These are phyloP conservation scores for Spea bombifrons DNA, from an alignment of 2,113 vertebrate genomes.

Conservation along the genomic window DNA sequence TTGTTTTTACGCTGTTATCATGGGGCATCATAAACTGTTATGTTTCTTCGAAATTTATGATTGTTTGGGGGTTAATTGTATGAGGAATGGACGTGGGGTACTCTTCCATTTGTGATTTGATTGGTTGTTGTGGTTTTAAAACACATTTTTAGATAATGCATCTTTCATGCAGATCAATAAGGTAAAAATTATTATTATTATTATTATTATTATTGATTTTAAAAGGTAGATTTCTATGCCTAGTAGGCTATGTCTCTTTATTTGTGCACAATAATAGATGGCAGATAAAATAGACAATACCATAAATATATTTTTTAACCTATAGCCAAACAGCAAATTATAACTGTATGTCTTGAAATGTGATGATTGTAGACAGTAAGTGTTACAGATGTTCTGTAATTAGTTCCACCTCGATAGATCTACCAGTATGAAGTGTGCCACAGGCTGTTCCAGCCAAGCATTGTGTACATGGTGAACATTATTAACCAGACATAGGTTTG, in stretches of 20 bases:
- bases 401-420: constrained; percentile 13
- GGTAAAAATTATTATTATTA: too few relatives aligned
- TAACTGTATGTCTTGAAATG: not conserved
- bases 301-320: not conserved
- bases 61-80: too few relatives aligned
- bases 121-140: too few relatives aligned
- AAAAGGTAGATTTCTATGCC: too few relatives aligned
- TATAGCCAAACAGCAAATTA: not conserved
- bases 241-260: not conserved
- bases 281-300: not conserved
- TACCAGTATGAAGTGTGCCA: not conserved
- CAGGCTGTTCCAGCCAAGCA: not conserved
- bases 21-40: too few relatives aligned
- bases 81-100: too few relatives aligned
- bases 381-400: constrained; percentile 34
- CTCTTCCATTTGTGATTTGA: too few relatives aligned
- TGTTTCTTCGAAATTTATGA: too few relatives aligned
- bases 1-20: too few relatives aligned
- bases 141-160: too few relatives aligned
- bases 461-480: not conserved
- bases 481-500: not conserved
- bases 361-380: constrained; percentile 2
- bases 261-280: not conserved
- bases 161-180: too few relatives aligned
- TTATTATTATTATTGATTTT: too few relatives aligned